A percentile compares a stretch with the other conserved stretches of the same genome.
Conservation (phyloP, 1,140 invertebrate species). For the Ceratitis capitata region DNA sequence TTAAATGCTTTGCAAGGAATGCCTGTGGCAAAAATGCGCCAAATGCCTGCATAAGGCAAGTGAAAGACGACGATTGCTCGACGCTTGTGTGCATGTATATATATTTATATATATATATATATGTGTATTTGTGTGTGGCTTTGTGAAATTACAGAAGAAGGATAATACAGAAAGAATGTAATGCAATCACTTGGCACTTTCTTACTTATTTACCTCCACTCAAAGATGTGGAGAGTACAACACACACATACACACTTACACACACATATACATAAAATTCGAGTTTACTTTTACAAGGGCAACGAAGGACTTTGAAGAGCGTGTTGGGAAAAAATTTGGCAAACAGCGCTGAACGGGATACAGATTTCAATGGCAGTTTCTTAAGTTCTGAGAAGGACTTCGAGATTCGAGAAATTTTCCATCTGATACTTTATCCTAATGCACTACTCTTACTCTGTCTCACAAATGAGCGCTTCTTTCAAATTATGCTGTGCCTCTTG, state of each 20-base stretch:
- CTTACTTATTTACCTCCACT: constrained; percentile 13
- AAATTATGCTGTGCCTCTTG: too few species aligned
- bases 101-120: too few species aligned
- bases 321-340: background rate
- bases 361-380: too few species aligned
- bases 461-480: too few species aligned
- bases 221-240: background rate
- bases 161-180: too few species aligned
- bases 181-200: constrained; percentile 1
- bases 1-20: background rate
- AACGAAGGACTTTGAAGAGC: background rate
- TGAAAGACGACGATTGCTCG: background rate
- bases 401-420: too few species aligned
- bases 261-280: background rate
- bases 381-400: too few species aligned
- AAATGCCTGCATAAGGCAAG: constrained; percentile 24
- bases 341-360: too few species aligned
- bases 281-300: background rate
- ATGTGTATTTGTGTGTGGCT: background rate
- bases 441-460: too few species aligned
- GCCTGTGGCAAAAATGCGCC: background rate
- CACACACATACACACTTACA: background rate
- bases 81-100: background rate
- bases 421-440: too few species aligned
- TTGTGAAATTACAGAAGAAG: too few species aligned